A percentile compares a stretch with the other conserved stretches of the same genome.
phyloP scores from a whole-genome alignment of 2,888 invertebrate species.

The Drosophila nigricruria region DNA sequence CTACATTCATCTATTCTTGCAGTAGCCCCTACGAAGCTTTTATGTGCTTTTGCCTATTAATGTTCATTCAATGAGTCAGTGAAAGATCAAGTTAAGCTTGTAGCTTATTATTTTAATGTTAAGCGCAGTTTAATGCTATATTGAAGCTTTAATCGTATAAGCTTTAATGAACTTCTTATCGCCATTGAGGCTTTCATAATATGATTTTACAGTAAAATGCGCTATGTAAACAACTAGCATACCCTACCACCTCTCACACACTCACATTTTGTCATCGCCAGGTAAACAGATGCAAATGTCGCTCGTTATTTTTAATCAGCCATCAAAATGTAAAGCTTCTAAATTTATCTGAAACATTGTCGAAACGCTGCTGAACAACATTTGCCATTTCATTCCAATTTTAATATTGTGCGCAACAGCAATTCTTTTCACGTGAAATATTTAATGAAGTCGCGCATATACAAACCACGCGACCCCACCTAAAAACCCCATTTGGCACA shows the following conservation, averaged over 20 bases:
- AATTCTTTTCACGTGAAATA: conserved; percentile 36
- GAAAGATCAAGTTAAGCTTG: not conserved
- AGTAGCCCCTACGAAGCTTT: not conserved
- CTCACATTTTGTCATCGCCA: conserved; percentile 24
- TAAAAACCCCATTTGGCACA: conserved; percentile 7
- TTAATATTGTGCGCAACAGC: conserved; percentile 30
- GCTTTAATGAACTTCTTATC: not conserved
- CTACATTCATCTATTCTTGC: not conserved
- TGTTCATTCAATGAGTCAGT: not conserved
- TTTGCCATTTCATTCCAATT: conserved; percentile 35
- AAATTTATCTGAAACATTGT: conserved; percentile 35
- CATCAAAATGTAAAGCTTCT: conserved; percentile 61
- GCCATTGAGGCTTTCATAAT: too few species aligned
- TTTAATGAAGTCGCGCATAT: conserved; percentile 66
- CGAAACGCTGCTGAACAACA: conserved; percentile 9
- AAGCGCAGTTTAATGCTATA: not conserved
- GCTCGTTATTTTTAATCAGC: conserved; percentile 73
- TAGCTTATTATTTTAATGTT: not conserved
- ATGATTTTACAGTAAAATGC: not conserved
- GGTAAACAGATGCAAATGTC: conserved; percentile 60
- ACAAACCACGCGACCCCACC: not conserved
- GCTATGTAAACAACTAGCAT: not conserved
- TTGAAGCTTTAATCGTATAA: not conserved
- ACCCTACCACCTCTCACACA: not conserved
- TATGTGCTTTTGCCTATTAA: not conserved